phyloP scores from a whole-genome alignment of 2,113 vertebrate genomes.

The Dendropsophus ebraccatus region DNA sequence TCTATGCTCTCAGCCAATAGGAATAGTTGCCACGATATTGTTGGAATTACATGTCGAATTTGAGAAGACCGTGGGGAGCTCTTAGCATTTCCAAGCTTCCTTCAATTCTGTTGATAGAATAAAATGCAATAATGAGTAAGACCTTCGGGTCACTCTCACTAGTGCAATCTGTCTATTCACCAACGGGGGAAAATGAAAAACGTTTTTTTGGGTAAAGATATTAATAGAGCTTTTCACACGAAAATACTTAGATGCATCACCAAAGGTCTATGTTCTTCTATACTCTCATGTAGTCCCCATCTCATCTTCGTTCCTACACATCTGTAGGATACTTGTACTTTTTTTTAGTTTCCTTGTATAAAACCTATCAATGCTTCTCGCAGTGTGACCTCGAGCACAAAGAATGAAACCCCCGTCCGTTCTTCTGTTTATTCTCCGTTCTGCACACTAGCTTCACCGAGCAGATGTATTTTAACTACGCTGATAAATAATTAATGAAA shows the following conservation, averaged over 20 bases:
- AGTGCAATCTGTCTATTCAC: background rate
- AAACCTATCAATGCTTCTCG: constrained; percentile 33
- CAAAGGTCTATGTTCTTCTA: background rate
- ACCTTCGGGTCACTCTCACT: background rate
- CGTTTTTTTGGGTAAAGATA: background rate
- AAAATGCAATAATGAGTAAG: background rate
- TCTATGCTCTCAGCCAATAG: background rate
- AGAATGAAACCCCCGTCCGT: constrained; percentile 11
- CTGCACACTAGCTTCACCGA: constrained; percentile 27
- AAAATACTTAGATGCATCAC: background rate
- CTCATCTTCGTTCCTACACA: background rate
- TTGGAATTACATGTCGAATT: no score
- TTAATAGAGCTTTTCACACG: no score
- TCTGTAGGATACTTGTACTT: background rate
- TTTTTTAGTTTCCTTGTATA: constrained; percentile 13
- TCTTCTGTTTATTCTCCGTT: constrained; percentile 24
- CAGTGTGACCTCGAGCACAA: constrained; percentile 30
- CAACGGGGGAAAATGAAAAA: background rate
- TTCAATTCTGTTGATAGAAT: background rate
- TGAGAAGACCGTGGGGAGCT: no score
- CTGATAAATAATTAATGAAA: constrained; percentile 57
- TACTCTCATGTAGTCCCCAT: no score
- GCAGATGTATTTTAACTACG: constrained; percentile 58
- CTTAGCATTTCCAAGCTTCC: background rate
- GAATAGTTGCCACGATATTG: background rate